Base-by-base conservation (phyloP, 1,140 invertebrate species). In the Cyphomyrmex costatus region DNA sequence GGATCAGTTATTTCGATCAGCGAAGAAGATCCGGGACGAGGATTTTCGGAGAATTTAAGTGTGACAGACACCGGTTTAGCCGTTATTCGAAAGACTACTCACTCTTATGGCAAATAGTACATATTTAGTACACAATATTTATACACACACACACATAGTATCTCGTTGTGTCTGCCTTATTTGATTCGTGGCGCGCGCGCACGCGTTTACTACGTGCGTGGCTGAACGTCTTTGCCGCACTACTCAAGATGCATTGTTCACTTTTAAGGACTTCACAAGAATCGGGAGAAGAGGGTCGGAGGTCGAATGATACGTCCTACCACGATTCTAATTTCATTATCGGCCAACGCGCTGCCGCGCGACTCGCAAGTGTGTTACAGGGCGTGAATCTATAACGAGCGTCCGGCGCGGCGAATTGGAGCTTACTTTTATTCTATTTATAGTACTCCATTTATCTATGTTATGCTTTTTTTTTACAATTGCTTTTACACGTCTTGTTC, bases 301-400 rank as follows among this genome's bases (percentile, higher is more conserved):
- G 90, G 89, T 91, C 87, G 79, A 58, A 63, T 63, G 89, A 91
- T 90, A 90, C 70, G 63, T 66, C 46, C 70, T 85, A 73, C 89
- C 74, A 82, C 85, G 65, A 61, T 83, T 90, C 86, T 89, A 92
- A 91, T 91, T 68, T 90, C 80, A 92, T 91, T 92, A 92, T 92
- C 92, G 30, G 49, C n/a, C 36, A 19, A 56, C 56, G 33, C 83
- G 68, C 63, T 42, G 14, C 10, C 63, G 12, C 58, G 56, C 33
- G 61, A 16, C 66, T 71, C 58, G 61, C 51, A 27, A 30, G 33
- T 19, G 24, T 42, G 49, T 61, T 49, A 27, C 49, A 53, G 27
- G n/a, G n/a, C 16, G 33, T 58, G 24, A 68, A 46, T 36, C 33
- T 27, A 60, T n/a, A n/a, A n/a, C 42, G 60, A 42, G 12, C n/a